A percentile compares a stretch with the other conserved stretches of the same genome.
phyloP scores from a whole-genome alignment of 2,797 vertebrate species.

The Mastacembelus armatus region DNA sequence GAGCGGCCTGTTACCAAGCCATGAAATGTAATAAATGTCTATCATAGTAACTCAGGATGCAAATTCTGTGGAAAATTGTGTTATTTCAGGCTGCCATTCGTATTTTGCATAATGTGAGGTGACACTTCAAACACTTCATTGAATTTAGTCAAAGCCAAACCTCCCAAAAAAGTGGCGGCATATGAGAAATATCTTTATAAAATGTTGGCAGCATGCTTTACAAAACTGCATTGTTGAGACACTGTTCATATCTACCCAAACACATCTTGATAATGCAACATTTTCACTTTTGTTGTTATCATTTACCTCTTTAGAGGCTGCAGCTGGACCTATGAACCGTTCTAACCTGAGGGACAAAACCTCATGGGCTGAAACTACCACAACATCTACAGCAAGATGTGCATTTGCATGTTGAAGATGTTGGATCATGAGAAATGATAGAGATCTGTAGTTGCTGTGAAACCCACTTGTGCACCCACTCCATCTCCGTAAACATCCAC shows the following conservation, averaged over 20 bases:
- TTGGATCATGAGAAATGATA: constrained; percentile 1
- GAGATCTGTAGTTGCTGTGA: constrained; percentile 20
- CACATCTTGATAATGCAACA: background rate
- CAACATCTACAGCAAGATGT: background rate
- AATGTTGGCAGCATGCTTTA: background rate
- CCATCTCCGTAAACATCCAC: constrained; percentile 5
- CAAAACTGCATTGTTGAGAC: background rate
- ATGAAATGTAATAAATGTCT: too few relatives aligned
- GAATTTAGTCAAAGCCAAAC: background rate
- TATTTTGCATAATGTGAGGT: background rate
- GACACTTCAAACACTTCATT: background rate
- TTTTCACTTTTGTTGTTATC: too few relatives aligned
- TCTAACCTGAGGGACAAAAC: background rate
- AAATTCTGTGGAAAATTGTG: too few relatives aligned
- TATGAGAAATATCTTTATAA: background rate
- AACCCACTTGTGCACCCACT: constrained; percentile 30
- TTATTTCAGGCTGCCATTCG: background rate
- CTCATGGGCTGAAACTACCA: background rate
- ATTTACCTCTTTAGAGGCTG: background rate
- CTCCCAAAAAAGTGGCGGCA: background rate
- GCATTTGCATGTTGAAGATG: constrained; percentile 38
- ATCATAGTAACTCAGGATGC: too few relatives aligned
- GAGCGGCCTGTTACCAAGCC: background rate
- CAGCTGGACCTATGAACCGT: background rate
- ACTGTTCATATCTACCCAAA: background rate